phyloP scores from a whole-genome alignment of 2,797 vertebrate genomes.

The Oreochromis mossambicus region DNA sequence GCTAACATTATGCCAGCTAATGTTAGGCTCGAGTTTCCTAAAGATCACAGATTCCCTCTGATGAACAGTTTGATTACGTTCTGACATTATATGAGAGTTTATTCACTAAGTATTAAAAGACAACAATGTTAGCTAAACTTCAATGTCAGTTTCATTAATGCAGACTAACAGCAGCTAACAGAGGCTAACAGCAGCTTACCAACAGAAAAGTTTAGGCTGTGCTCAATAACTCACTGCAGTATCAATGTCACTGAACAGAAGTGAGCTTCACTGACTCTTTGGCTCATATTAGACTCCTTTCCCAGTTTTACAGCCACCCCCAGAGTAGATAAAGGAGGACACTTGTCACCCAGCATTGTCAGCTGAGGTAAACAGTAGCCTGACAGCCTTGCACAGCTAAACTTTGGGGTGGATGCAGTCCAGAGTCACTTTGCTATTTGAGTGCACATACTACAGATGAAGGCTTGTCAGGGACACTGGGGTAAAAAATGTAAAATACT shows the following conservation, averaged over 20 bases:
- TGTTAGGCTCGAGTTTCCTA: not conserved
- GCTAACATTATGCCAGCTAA: not conserved
- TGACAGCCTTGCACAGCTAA: not conserved
- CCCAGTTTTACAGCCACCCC: not conserved
- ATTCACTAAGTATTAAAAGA: not conserved
- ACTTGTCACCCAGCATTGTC: accelerated
- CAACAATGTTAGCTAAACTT: not conserved
- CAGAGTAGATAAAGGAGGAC: not conserved
- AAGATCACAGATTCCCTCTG: not conserved
- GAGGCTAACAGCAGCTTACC: not conserved
- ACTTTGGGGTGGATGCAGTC: not conserved
- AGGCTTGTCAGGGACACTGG: not conserved
- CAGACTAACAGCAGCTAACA: accelerated
- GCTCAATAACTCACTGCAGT: not conserved
- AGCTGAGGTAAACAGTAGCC: not conserved
- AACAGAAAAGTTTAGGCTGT: not conserved
- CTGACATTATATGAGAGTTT: not conserved
- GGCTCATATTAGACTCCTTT: not conserved
- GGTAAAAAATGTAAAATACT: not conserved
- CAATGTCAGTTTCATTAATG: not conserved
- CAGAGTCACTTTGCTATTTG: not conserved
- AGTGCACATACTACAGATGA: not conserved
- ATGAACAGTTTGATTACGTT: not conserved
- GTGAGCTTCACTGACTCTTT: not conserved
- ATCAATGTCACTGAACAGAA: not conserved